Evolutionary conservation across 2,888 invertebrate species (phyloP), one percentile per base, ranked within the genome.

Genomic region (Lycocerus yunnanus): DNA sequence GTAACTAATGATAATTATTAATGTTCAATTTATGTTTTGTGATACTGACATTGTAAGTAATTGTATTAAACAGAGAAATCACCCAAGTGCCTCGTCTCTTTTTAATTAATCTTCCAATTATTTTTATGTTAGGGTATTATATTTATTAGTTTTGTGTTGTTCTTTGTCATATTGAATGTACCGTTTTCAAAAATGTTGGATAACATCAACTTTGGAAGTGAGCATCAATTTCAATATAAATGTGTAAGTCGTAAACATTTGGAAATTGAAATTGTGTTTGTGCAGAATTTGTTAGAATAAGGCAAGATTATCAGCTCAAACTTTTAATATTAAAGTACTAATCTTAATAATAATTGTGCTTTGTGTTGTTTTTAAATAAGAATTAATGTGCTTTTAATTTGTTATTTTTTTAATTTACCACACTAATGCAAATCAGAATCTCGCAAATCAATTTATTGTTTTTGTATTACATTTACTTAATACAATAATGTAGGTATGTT

Each of bases 11-110:
- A 43, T 43, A 43, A 43, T 73, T 71, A 73, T 60, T 66, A 58
- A 66, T 66, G 27, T 72, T 68, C 63, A 21, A 63, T 66, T 67
- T 73, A 69, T 61, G 61, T 69, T 69, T 66, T 74, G 71, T 74
- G 74, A 74, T 74, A 74, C 74, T 74, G 43, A 74, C 74, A 74
- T 74, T 74, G 74, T 71, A 74, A 63, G 68, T 15, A 68, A 74
- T 71, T 74, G 74, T 74, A 74, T 74, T 68, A 68, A 61, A 68
- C 70, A 67, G 59, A 68, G 71, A 71, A 71, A 76, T 75, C 79
- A 79, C 79, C 79, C 71, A 79, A 79, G 79, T 79, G 79, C 79
- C 79, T 79, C 72, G 67, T 65, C 63, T 73, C 58, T 65, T 74
- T 74, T 20, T 66, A 59, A 74, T 74, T 71, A 74, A 61, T 67